Conservation (phyloP, 1,140 invertebrate species). For the Macrotrachela quadricornifera region DNA sequence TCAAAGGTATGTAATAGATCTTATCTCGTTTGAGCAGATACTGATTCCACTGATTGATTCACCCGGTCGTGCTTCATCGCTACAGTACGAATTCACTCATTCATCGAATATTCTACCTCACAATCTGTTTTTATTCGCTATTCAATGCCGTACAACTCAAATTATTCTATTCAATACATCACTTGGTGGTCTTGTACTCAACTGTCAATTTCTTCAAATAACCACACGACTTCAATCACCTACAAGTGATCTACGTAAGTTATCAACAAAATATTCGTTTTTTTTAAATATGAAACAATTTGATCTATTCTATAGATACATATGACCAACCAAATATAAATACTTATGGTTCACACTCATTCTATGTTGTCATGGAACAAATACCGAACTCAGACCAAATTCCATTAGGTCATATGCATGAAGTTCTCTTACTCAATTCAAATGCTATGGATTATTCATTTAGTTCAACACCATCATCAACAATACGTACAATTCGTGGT, state of each 20-base stretch:
- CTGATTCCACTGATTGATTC: too few species aligned
- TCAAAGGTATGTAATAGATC: too few species aligned
- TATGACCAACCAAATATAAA: not conserved
- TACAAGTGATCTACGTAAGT: conserved; percentile 13
- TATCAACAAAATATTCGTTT: too few species aligned
- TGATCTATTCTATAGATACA: too few species aligned
- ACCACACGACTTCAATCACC: conserved; percentile 6
- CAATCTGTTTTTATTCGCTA: not conserved
- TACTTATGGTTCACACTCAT: conserved; percentile 8
- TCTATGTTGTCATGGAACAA: conserved; percentile 7
- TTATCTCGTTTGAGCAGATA: too few species aligned
- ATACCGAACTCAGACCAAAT: not conserved
- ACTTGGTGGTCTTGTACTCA: conserved; percentile 8
- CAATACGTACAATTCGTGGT: conserved; percentile 22
- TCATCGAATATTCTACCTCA: too few species aligned
- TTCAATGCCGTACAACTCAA: not conserved
- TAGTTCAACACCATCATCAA: conserved; percentile 15
- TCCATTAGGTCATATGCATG: conserved; percentile 1
- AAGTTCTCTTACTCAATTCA: conserved; percentile 23
- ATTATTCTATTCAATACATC: conserved; percentile 9
- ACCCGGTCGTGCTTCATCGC: too few species aligned
- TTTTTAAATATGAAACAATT: not conserved
- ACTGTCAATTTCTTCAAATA: conserved; percentile 12
- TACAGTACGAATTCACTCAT: too few species aligned
- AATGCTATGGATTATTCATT: conserved; percentile 19